Evolutionary conservation across 2,888 invertebrate genomes (phyloP), one percentile per base, ranked within the genome.

Genomic region (Macrosiphum euphorbiae): DNA sequence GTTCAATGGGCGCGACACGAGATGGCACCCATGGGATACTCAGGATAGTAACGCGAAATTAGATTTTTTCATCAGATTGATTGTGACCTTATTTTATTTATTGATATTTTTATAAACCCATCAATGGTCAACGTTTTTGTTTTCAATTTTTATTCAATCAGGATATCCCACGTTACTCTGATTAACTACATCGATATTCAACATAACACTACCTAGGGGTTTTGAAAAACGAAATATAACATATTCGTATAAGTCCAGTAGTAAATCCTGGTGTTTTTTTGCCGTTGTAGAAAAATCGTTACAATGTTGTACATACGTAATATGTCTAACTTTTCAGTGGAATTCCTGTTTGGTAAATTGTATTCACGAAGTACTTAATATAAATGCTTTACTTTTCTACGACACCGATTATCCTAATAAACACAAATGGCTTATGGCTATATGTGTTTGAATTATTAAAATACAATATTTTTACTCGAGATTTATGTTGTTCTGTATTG

Each of bases 11-110:
- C 50, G 87, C 67, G 92, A 87, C 87, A 50, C 67, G 61, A 67
- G 50, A 92, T 87, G 92, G 87, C 92, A 92, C 92, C 92, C 92
- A 35, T 87, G 92, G 92, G 92, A 92, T 28, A 8, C 28, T 35
- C 58, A 8, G 87, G 84, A 24, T 85, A 50, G 87, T 11, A 92
- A 92, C 92, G 50, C 16, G 50, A 67, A 67, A 87, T 92, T 87
- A 87, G 87, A 87, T 92, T 90, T 92, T 47, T 11, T 58, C 86
- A 35, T 24, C 58, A 88, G 16, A 92, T 50, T 67, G 61, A 87
- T 92, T 41, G 85, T 11, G 67, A 50, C 87, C 50, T 50, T 87
- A 50, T 67, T 67, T 58, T 58, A 26, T 87, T 61, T 61, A 50
- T 67, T 16, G 35, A 92, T 58, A 58, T 58, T 86, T 86, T 61